phyloP scores from a whole-genome alignment of 2,797 vertebrate genomes.

The Denticeps clupeoides region DNA sequence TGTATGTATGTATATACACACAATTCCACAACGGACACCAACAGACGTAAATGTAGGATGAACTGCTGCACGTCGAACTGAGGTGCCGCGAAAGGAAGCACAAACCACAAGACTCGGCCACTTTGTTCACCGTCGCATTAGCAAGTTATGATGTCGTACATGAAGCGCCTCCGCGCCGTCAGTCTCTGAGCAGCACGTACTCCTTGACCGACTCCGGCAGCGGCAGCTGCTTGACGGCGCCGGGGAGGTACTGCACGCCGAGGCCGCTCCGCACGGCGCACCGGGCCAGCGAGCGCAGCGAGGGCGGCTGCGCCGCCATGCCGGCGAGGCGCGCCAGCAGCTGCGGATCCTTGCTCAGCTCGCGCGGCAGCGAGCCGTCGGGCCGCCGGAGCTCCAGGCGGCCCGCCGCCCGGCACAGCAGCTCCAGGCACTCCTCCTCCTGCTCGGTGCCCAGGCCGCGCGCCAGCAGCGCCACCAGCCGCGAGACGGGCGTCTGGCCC shows the following conservation, averaged over 20 bases:
- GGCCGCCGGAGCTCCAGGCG: slow-evolving; percentile 72
- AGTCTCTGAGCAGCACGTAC: slow-evolving; percentile 76
- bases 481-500: slow-evolving; percentile 84
- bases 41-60: no score
- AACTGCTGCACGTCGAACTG: no score
- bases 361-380: slow-evolving; percentile 75
- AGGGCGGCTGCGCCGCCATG: slow-evolving; percentile 73
- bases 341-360: slow-evolving; percentile 79
- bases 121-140: no score
- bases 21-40: no score
- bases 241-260: slow-evolving; percentile 74
- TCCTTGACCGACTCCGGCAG: slow-evolving; percentile 83
- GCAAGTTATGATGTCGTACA: no score
- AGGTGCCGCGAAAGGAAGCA: no score
- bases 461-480: slow-evolving; percentile 78
- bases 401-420: slow-evolving; percentile 77
- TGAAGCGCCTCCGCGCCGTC: no score
- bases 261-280: slow-evolving; percentile 76
- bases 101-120: no score
- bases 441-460: slow-evolving; percentile 81
- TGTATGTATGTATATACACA: no score
- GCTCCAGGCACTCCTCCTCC: slow-evolving; percentile 86
- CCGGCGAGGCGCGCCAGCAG: slow-evolving; percentile 72
- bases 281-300: slow-evolving; percentile 74
- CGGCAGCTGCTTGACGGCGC: slow-evolving; percentile 81